Evolutionary conservation across 92 coral and sea anemone species (phyloP), one percentile per base, ranked within the genome.

Genomic region (Epizoanthus stellaris): DNA sequence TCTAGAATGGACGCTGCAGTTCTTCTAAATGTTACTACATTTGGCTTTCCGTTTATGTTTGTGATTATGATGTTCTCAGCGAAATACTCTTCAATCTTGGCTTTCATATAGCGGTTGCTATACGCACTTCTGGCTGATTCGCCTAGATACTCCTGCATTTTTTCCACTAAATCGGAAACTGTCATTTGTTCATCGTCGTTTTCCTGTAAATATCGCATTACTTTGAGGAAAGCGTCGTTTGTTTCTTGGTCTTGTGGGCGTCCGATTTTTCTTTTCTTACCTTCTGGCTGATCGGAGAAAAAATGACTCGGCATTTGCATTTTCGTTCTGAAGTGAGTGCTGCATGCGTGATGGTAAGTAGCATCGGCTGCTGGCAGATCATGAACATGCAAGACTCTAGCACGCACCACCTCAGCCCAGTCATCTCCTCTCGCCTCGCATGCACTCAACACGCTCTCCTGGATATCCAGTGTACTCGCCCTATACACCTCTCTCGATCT

Each of bases 241-340:
- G 16, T 65, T 39, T 70, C 85, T 57, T 80, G 69, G 43, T 86
- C 93, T n/a, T 72, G 57, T 16, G 86, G 87, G 43, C 87, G 77
- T 34, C 95, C 90, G 3, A 61, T 80, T 85, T 81, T 88, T 73
- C 89, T n/a, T 85, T 84, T 87, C 88, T 88, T 88, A 13, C 1
- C 7, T 5, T 38, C 61, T 16, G 89, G 53, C 76, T 79, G 77
- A 7, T 66, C 77, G 30, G 89, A 17, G 38, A 56, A 14, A 85
- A 40, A 85, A 3, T 19, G n/a, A 80, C 25, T 82, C 16, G 87
- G 87, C 10, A 82, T 56, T 82, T 70, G 67, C 77, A 9, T 70
- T 42, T 42, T 10, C 14, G 71, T 75, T 14, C 74, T 62, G 53
- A 80, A 64, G 62, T 80, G 20, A 7, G 85, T 7, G 58, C 75